Base-by-base conservation (phyloP, 2,888 invertebrate genomes). In the Hipparchia semele region DNA sequence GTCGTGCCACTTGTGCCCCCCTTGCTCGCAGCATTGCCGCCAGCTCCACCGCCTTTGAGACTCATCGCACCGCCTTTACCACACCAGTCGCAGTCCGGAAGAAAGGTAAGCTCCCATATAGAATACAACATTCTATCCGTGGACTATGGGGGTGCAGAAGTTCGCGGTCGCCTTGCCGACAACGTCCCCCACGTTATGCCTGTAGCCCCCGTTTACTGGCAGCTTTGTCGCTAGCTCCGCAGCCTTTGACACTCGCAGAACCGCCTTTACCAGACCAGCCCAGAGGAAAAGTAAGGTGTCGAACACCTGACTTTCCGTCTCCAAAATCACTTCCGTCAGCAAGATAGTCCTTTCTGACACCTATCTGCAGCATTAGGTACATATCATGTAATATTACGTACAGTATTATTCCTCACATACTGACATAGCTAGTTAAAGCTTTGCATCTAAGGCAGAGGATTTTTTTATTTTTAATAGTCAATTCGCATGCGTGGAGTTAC, bases 81-180 rank as follows among this genome's bases (percentile, higher is more conserved):
- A 64, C 91, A 91, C 80, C 90, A 89, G 77, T 78, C 81, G 6
- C 86, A 87, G 73, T 78, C 85, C 62, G 88, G 87, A 49, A 85
- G 92, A 80, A 92, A 93, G 92, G 92, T 92, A 87, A 71, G 83
- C 45, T 45, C n/a, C 13, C 3, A 51, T 7, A 23, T 49, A 6
- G 1, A 33, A 39, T 0, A 7, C 7, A 58, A 13, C 13, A 85
- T 86, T 92, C 81, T 89, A 92, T 76, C 92, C 92, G 84, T 92
- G 92, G 82, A 91, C 81, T 68, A 83, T 92, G 92, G 92, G 92
- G 78, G 78, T 94, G 87, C 92, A 93, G 80, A 93, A 94, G 85
- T 94, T 93, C 80, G 93, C 93, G 72, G 93, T 94, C 76, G 93
- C 93, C 39, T 84, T 94, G 81, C 23, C 23, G 23, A 23, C 23